A percentile compares a stretch with the other conserved stretches of the same genome.
Evolutionary conservation across 2,797 vertebrate species (phyloP).

Genomic region (Paguma larvata): DNA sequence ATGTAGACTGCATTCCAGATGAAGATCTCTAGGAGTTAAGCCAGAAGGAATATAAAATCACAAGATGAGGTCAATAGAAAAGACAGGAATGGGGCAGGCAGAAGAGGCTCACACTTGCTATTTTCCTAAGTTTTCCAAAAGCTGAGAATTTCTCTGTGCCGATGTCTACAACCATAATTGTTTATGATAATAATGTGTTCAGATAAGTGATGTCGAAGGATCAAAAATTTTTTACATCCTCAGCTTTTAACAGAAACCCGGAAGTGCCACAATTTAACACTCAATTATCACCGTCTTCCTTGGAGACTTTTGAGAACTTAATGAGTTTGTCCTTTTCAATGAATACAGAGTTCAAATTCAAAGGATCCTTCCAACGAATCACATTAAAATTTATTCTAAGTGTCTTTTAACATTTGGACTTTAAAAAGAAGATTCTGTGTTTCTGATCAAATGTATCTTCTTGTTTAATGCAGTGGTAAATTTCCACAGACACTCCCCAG

Average conservation of each 20-base stretch:
- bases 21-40: background rate
- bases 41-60: background rate
- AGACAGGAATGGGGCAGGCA: background rate
- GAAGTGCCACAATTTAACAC: background rate
- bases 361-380: slow-evolving; percentile 23
- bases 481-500: background rate
- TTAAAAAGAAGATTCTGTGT: background rate
- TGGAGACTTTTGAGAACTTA: slow-evolving; percentile 33
- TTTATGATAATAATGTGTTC: slow-evolving; percentile 22
- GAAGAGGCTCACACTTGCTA: background rate
- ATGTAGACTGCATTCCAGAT: background rate
- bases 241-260: background rate
- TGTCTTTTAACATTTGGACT: background rate
- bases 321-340: background rate
- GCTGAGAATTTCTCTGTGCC: background rate
- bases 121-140: background rate
- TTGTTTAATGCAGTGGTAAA: background rate
- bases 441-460: slow-evolving; percentile 28
- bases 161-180: background rate
- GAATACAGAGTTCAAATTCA: slow-evolving; percentile 2
- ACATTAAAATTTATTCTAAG: slow-evolving; percentile 39
- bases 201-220: slow-evolving; percentile 20
- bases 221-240: background rate
- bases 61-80: background rate
- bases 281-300: background rate